phyloP scores from a whole-genome alignment of 2,888 invertebrate species.

The Augiades crinisus region DNA sequence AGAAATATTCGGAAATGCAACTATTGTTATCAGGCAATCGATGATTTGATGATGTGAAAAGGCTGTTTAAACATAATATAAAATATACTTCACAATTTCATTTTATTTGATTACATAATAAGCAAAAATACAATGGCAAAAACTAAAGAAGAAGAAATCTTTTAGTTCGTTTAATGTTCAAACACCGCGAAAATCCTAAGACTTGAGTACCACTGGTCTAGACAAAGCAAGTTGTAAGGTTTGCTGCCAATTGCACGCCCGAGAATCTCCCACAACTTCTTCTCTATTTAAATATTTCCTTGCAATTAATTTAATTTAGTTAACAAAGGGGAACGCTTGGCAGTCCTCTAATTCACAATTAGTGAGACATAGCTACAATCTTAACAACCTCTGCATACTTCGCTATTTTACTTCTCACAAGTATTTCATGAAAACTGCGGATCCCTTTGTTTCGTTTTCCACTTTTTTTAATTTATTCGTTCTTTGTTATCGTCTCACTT shows the following conservation, averaged over 20 bases:
- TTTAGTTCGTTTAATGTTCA: background rate
- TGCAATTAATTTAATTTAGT: slow-evolving; percentile 74
- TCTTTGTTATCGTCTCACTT: slow-evolving; percentile 25
- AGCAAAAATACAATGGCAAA: no score
- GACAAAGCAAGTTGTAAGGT: slow-evolving; percentile 60
- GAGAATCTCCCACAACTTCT: slow-evolving; percentile 50
- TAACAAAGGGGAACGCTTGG: slow-evolving; percentile 61
- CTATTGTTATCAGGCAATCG: no score
- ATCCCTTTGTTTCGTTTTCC: slow-evolving; percentile 23
- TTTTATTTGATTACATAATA: no score
- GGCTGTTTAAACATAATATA: no score
- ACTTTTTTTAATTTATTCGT: slow-evolving; percentile 20
- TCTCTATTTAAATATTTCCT: slow-evolving; percentile 73
- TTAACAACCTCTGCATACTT: slow-evolving; percentile 39
- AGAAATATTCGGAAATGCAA: no score
- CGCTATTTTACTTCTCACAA: slow-evolving; percentile 24
- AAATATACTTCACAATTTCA: no score
- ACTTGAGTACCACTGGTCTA: slow-evolving; percentile 46
- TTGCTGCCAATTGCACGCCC: slow-evolving; percentile 60
- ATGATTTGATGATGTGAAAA: no score
- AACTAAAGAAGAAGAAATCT: background rate
- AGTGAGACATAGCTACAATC: slow-evolving; percentile 64
- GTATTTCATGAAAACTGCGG: slow-evolving; percentile 18
- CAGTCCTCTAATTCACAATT: slow-evolving; percentile 58
- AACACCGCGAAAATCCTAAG: background rate